Evolutionary conservation across 2,797 vertebrate species (phyloP).

Genomic region (Pterois miles): DNA sequence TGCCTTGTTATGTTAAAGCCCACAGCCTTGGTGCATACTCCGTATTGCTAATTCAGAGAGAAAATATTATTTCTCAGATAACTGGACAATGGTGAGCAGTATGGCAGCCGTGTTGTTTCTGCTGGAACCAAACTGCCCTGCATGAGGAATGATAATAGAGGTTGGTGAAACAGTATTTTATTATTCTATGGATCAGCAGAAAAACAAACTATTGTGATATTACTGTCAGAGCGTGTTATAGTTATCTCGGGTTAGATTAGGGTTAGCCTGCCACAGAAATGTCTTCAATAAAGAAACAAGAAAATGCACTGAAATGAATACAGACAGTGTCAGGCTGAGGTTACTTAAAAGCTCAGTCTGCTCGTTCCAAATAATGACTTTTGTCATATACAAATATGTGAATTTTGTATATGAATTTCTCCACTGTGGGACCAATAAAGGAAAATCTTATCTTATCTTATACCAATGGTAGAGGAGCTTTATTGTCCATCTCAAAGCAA

Average conservation of each 20-base stretch:
- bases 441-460: no score
- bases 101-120: slow-evolving; percentile 54
- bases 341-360: background rate
- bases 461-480: no score
- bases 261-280: slow-evolving; percentile 34
- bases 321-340: background rate
- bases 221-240: slow-evolving; percentile 49
- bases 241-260: slow-evolving; percentile 15
- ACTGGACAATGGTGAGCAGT: slow-evolving; percentile 47
- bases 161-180: slow-evolving; percentile 47
- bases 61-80: slow-evolving; percentile 67
- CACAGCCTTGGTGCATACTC: slow-evolving; percentile 28
- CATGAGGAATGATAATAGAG: slow-evolving; percentile 60
- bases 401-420: no score
- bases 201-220: slow-evolving; percentile 62
- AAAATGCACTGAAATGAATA: slow-evolving; percentile 6
- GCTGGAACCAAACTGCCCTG: slow-evolving; percentile 42
- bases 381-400: background rate
- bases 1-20: slow-evolving; percentile 43
- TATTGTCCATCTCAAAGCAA: no score
- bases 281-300: slow-evolving; percentile 6
- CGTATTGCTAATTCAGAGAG: slow-evolving; percentile 47
- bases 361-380: background rate
- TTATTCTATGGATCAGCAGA: slow-evolving; percentile 58
- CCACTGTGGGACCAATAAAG: no score